Evolutionary conservation across 2,113 vertebrate genomes (phyloP), one percentile per base, ranked within the genome.

Genomic region (Nycticorax nycticorax): DNA sequence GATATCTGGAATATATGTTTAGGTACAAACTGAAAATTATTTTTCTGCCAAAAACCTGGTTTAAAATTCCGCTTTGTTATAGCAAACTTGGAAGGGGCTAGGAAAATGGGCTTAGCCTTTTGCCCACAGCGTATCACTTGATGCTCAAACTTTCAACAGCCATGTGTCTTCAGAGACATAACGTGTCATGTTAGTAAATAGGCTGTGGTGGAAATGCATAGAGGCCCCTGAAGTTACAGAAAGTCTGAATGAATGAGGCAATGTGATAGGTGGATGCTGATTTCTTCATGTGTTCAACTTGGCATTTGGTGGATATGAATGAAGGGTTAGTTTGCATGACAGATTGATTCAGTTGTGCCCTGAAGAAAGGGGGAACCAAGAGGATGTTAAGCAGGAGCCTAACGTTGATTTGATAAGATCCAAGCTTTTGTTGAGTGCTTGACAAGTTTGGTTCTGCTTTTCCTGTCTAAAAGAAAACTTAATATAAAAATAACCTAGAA

Each of bases 401-500:
- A 16, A 52, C 3, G 4, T 35, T 81, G 48, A n/a, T 81, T 80
- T 89, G 45, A 8, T 78, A 56, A 95, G 57, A 85, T 76, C 26
- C 32, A 72, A 39, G 66, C 22, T 80, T 81, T 89, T 71, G 35
- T 82, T 62, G 45, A 50, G 45, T 82, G 62, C 76, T 48, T 73
- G 86, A 50, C 62, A 45, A 37, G n/a, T 88, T 96, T 96, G 59
- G 71, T 95, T 93, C 57, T 95, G 32, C 80, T 87, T 96, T 93
- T 76, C 48, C 39, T 37, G 47, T 76, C 37, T 89, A 66, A 73
- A 81, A 62, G 57, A 76, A 93, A 93, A 78, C 55, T 92, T 50
- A 47, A 56, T 88, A 37, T 60, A 92, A 93, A 89, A 92, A 89
- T 86, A 96, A 75, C 26, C 9, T n/a, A 76, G 74, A 69, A 64